Evolutionary conservation across 2,113 vertebrate species (phyloP), one percentile per base, ranked within the genome.

Genomic region (Cheirogaleus medius): DNA sequence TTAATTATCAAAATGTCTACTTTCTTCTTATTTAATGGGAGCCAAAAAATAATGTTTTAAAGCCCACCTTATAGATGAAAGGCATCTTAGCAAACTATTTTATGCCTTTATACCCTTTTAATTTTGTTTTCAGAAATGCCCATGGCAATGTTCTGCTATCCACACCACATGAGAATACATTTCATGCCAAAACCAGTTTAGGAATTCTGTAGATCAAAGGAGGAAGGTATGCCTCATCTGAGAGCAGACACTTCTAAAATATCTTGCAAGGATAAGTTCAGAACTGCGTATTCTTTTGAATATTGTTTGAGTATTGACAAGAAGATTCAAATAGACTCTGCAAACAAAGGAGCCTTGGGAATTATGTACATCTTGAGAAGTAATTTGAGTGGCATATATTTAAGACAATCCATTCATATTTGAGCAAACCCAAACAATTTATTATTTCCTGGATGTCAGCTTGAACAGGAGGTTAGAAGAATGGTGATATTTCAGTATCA

Each of bases 311-410:
- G 8, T 76, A 52, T n/a, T 86, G 92, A 83, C 74, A 90, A 90
- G 87, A 87, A 73, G 56, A 84, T 84, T 92, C 80, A 80, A 27
- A 90, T 6, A 84, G 58, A 60, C 15, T 84, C 52, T 87, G 58
- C 58, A 87, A 76, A 95, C 74, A 92, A 20, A 54, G 32, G 64
- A 81, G 56, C 63, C 71, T 47, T 69, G 80, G 71, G 94, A 76
- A 77, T 34, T 21, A 14, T 54, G 47, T 29, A 37, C 17, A 83
- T 84, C 69, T 34, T 85, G 71, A 94, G 39, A 90, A 97, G 32
- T 37, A 84, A 96, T 87, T 77, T 94, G 85, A 96, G 76, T 73
- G 95, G 69, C 84, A 77, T 78, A 25, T 95, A 73, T 81, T 92
- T 81, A 66, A 92, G n/a, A 60, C 29, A 92, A 54, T 90, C 29